Base-by-base conservation (phyloP, 2,888 invertebrate genomes). In the Phortica magna region DNA sequence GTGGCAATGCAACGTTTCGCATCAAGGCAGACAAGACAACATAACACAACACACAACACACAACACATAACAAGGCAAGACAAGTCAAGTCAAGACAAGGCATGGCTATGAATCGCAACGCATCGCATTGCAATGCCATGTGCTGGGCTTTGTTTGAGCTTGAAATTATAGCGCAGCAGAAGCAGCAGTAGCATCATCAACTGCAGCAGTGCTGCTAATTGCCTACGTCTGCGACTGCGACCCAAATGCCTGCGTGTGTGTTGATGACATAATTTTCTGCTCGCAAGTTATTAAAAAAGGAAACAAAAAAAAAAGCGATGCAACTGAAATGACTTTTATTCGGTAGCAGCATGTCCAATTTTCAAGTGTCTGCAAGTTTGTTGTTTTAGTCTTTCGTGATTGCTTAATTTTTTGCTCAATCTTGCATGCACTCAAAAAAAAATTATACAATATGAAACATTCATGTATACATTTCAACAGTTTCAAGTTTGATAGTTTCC, bases 181-280 rank as follows among this genome's bases (percentile, higher is more conserved):
- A 0, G 31, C 31, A 31, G 31, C 31, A 31, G 31, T 31, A 31
- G 31, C 31, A 31, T 31, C 31, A 31, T 31, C 31, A 31, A 4
- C 31, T 31, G 31, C 31, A 31, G 31, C 31, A 31, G 31, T 31
- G 31, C 31, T 31, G 31, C 31, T 31, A 31, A 31, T 31, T 31
- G 31, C 31, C 31, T 31, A 31, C 31, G 31, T 31, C 31, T 31
- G 31, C 31, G 31, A 31, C 31, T 31, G 31, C 31, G 31, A 31
- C 55, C 17, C 55, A 55, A 3, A 14, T 55, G 55, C 55, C 14
- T 55, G 55, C 55, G 55, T 77, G 19, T 74, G 57, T 68, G 53
- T 53, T 73, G 80, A 81, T 81, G 80, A 81, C 81, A 80, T 81
- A 81, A 81, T 81, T 81, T 77, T 64, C 77, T 19, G 43, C 42